A percentile compares a stretch with the other conserved stretches of the same genome.
Conservation (phyloP, 2,888 invertebrate genomes). For the Ophonus ardosiacus region DNA sequence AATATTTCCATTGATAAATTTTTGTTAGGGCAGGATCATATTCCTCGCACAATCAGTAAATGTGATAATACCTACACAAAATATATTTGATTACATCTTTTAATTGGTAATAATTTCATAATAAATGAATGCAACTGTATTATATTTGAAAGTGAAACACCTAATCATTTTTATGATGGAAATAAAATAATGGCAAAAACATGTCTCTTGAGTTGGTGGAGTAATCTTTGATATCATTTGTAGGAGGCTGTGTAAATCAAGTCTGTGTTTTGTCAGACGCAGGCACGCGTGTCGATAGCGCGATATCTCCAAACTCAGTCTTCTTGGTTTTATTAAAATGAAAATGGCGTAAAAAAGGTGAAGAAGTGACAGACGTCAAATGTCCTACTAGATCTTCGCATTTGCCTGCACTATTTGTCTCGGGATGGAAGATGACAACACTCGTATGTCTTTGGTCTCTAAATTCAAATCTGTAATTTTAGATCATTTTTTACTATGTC, state of each 20-base stretch:
- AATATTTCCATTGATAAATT: no score
- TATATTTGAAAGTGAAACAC: not conserved
- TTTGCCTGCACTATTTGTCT: constrained; percentile 42
- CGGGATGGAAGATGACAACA: constrained; percentile 33
- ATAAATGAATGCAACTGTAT: not conserved
- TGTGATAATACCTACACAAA: no score
- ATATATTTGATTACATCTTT: no score
- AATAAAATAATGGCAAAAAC: not conserved
- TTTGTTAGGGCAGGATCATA: no score
- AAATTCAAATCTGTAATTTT: constrained; percentile 44
- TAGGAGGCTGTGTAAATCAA: constrained; percentile 22
- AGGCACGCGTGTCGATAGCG: constrained; percentile 37
- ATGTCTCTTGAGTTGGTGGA: not conserved
- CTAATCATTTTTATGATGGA: not conserved
- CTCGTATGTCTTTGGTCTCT: constrained; percentile 32
- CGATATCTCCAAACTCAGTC: constrained; percentile 12
- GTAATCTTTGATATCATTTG: not conserved
- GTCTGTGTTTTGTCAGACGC: constrained; percentile 36
- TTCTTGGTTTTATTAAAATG: constrained; percentile 51
- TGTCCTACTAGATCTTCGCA: constrained; percentile 41
- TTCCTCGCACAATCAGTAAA: no score
- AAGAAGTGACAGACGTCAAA: constrained; percentile 52
- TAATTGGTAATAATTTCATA: no score
- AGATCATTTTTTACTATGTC: constrained; percentile 6
- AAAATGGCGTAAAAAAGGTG: constrained; percentile 35